Evolutionary conservation across 2,797 vertebrate genomes (phyloP), one percentile per base, ranked within the genome.

Genomic region (Cryptoprocta ferox): DNA sequence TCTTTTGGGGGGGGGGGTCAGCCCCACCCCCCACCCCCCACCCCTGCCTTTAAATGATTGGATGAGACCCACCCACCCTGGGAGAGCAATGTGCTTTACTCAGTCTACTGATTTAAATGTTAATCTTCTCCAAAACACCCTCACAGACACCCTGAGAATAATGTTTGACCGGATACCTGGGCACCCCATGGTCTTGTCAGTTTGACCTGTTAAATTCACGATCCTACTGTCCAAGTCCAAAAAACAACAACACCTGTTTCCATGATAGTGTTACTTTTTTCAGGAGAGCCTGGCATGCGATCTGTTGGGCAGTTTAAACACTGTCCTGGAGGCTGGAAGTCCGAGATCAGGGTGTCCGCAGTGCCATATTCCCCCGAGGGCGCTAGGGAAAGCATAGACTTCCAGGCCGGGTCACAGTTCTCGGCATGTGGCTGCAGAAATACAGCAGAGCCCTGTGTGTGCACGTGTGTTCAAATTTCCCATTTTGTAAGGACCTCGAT

Each of bases 11-110:
- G 10, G 56, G 21, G 24, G 56, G 21, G 19, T 59, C 56, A 24
- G 21, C 56, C 0, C 56, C 56, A 8, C 8, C 56, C 3, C 0
- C 56, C 56, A 8, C 8, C 56, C 3, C 19, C 19, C 50, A 6
- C 6, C 53, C 18, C 18, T 6, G 12, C 50, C 15, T n/a, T 85
- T 50, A 50, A 15, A 50, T 70, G 39, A 85, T 50, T 28, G 11
- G 28, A n/a, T 8, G 21, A 85, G 80, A 7, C 39, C 81, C 11
- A 39, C 63, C 80, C 35, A 66, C 42, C 5, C 48, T 28, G 61
- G 39, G 71, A 24, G 18, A 28, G 28, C 28, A 18, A 7, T 66
- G 35, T 68, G 5, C 63, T 39, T 66, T 90, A 11, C n/a, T 45
- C 32, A 61, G 53, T 42, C 70, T 24, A 0, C 3, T 2, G 12